phyloP scores from a whole-genome alignment of 2,797 vertebrate species.

The Neosilurus mollespiculum region DNA sequence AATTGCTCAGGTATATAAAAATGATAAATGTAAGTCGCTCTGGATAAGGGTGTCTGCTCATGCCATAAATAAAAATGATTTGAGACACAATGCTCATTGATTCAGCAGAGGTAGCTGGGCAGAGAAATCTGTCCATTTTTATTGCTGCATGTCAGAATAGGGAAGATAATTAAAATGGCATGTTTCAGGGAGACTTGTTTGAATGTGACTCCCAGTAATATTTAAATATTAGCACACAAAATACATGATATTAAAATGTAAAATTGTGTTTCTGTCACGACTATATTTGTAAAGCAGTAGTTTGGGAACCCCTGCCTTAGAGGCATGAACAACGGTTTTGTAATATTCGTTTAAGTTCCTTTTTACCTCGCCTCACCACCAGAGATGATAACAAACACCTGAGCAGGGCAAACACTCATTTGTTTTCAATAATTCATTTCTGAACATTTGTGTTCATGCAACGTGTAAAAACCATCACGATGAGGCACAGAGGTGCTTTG shows the following conservation, averaged over 20 bases:
- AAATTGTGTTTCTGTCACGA: neutral
- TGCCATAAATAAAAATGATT: too few relatives aligned
- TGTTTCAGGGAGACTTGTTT: neutral
- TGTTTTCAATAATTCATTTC: too few relatives aligned
- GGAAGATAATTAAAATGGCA: neutral
- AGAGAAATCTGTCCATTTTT: slow-evolving; percentile 1
- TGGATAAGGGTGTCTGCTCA: too few relatives aligned
- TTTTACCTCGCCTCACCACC: neutral
- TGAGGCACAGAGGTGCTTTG: too few relatives aligned
- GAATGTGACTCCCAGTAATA: neutral
- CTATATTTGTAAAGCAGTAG: neutral
- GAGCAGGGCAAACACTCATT: too few relatives aligned
- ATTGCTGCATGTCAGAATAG: neutral
- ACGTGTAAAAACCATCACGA: too few relatives aligned
- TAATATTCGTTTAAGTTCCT: neutral
- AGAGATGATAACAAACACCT: neutral
- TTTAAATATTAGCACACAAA: neutral
- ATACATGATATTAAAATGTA: neutral
- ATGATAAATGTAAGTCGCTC: too few relatives aligned
- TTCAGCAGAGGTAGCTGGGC: neutral
- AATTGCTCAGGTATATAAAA: too few relatives aligned
- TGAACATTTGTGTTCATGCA: too few relatives aligned
- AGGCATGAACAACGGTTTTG: neutral
- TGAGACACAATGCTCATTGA: neutral
- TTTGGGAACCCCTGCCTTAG: neutral